These are phyloP conservation scores for Gonioctena quinquepunctata DNA, from an alignment of 1,140 invertebrate species.

Conservation along the genomic window DNA sequence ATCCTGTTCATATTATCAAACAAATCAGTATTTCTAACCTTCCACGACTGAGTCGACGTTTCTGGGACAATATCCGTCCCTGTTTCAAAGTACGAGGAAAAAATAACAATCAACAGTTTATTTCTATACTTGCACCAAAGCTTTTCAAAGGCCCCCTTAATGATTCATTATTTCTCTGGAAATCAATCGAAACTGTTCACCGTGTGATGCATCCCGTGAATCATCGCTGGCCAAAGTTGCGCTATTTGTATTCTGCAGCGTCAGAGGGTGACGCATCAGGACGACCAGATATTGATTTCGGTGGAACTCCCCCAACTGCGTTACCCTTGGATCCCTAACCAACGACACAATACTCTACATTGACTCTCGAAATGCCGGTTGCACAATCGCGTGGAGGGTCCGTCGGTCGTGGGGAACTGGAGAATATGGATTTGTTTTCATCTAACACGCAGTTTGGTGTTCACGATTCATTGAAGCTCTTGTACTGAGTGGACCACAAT, in stretches of 20 bases:
- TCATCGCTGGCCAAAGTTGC: too few species aligned
- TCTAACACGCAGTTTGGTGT: background rate
- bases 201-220: background rate
- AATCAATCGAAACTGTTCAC: too few species aligned
- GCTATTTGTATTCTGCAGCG: background rate
- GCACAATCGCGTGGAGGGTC: background rate
- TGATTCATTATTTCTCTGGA: too few species aligned
- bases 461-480: background rate
- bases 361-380: constrained; percentile 17
- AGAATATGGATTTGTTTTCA: background rate
- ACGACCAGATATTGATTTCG: constrained; percentile 35
- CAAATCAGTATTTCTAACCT: too few species aligned
- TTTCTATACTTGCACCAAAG: too few species aligned
- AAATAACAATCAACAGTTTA: too few species aligned
- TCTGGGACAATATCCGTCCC: too few species aligned
- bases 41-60: too few species aligned
- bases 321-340: constrained; percentile 33
- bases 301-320: constrained; percentile 25
- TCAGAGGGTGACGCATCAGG: constrained; percentile 25
- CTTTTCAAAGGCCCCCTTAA: too few species aligned
- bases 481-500: background rate
- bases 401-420: background rate
- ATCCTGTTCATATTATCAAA: too few species aligned
- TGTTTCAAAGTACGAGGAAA: too few species aligned
- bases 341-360: constrained; percentile 45